phyloP scores from a whole-genome alignment of 53 echinoderm and acorn worm genomes.

The Holothuria leucospilota region DNA sequence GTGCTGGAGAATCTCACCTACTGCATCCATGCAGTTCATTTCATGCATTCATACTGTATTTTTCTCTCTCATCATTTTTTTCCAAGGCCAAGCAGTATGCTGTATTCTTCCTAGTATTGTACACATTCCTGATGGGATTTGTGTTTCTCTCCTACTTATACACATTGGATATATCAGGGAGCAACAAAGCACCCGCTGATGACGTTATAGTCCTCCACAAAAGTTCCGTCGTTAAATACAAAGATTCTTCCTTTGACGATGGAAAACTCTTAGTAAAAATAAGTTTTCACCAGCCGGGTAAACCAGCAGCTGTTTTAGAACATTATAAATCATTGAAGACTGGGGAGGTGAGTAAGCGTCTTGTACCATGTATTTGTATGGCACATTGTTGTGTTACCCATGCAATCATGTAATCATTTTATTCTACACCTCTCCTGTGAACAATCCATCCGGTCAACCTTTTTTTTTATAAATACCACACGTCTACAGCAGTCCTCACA shows the following conservation, averaged over 20 bases:
- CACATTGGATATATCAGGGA: conserved; percentile 61
- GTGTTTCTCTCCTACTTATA: conserved; percentile 79
- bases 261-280: conserved; percentile 54
- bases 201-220: conserved; percentile 70
- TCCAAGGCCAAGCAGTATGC: conserved; percentile 76
- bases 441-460: no score
- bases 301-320: conserved; percentile 54
- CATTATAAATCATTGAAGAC: conserved; percentile 74
- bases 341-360: conserved; percentile 55
- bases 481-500: no score
- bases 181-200: conserved; percentile 65
- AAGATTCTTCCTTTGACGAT: conserved; percentile 26
- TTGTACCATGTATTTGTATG: background rate
- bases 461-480: no score
- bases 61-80: conserved; percentile 24
- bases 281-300: conserved; percentile 66
- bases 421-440: no score
- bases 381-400: no score
- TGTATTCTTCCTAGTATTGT: conserved; percentile 67
- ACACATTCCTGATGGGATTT: conserved; percentile 76
- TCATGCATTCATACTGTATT: background rate
- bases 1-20: no score
- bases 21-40: no score
- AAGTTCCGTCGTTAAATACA: conserved; percentile 43
- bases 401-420: no score